These are phyloP conservation scores for Cassiopea xamachana DNA, from an alignment of 30 jellyfish, hydroid and myxozoan species.

Conservation along the genomic window DNA sequence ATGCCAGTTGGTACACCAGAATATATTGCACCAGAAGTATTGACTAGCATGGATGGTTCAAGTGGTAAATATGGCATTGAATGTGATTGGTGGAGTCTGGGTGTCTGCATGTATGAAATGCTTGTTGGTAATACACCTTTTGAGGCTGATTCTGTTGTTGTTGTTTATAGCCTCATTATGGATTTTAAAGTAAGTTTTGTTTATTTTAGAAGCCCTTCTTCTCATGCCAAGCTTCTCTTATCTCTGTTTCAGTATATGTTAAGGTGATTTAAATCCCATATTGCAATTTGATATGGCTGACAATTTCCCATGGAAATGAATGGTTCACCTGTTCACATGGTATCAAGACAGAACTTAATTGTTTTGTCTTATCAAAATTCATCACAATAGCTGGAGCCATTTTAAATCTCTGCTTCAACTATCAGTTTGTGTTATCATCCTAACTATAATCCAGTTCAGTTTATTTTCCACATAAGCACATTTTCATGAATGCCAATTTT, in stretches of 20 bases:
- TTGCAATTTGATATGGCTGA: too few relatives aligned
- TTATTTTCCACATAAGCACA: too few relatives aligned
- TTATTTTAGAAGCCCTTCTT: background rate
- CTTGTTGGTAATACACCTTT: slow-evolving; percentile 98
- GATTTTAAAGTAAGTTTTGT: slow-evolving; percentile 85
- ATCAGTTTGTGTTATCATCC: too few relatives aligned
- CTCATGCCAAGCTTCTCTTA: background rate
- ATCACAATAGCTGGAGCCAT: background rate
- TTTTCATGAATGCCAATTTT: too few relatives aligned
- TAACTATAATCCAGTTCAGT: too few relatives aligned
- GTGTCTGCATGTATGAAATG: slow-evolving; percentile 99
- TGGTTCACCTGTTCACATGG: background rate
- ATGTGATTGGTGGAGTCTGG: slow-evolving; percentile 99
- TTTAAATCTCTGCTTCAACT: too few relatives aligned
- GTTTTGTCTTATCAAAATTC: background rate
- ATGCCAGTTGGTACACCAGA: slow-evolving; percentile 99
- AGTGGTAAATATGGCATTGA: slow-evolving; percentile 98
- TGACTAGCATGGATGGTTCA: slow-evolving; percentile 98
- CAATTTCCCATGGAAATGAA: background rate
- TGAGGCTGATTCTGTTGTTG: slow-evolving; percentile 99
- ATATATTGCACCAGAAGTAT: slow-evolving; percentile 99
- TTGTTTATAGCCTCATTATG: slow-evolving; percentile 97
- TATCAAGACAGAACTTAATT: background rate
- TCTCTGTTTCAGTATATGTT: background rate
- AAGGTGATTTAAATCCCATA: too few relatives aligned